Percentiles rank a stretch among this genome's conserved stretches.
Conservation (phyloP, 1,140 invertebrate genomes). For the Bombyx mori region DNA sequence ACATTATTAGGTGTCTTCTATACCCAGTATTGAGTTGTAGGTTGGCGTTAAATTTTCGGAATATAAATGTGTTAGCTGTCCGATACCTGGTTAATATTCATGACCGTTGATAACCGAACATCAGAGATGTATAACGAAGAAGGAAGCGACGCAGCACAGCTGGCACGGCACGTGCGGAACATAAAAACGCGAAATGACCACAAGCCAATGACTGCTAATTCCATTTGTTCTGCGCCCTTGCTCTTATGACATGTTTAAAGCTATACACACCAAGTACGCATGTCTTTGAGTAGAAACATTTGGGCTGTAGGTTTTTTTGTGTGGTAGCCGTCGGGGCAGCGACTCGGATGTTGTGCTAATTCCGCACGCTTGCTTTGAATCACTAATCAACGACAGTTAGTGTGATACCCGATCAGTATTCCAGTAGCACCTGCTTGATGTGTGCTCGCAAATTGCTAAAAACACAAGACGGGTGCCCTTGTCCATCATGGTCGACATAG, state of each 20-base stretch:
- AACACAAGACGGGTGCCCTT: conserved; percentile 36
- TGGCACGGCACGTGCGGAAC: conserved; percentile 7
- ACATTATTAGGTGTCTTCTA: neutral
- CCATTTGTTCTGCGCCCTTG: neutral
- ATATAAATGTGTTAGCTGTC: conserved; percentile 15
- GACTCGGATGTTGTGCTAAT: conserved; percentile 59
- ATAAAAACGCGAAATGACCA: conserved; percentile 5
- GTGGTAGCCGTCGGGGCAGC: conserved; percentile 19
- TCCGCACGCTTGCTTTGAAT: conserved; percentile 56
- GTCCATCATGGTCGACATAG: conserved; percentile 45
- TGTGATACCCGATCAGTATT: conserved; percentile 47
- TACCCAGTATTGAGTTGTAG: too few relatives aligned
- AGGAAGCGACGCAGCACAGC: conserved; percentile 10
- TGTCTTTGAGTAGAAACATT: neutral
- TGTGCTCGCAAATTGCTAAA: conserved; percentile 60
- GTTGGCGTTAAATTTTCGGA: conserved; percentile 2
- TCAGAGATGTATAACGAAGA: conserved; percentile 13
- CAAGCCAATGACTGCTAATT: conserved; percentile 1
- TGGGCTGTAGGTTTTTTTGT: conserved; percentile 13
- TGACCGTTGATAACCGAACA: neutral
- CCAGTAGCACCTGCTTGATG: conserved; percentile 28
- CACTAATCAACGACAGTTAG: conserved; percentile 37
- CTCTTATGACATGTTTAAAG: neutral
- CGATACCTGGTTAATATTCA: conserved; percentile 13
- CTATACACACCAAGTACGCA: neutral